These are phyloP conservation scores for Synanthedon tipuliformis DNA, from an alignment of 2,888 invertebrate species.

Conservation along the genomic window DNA sequence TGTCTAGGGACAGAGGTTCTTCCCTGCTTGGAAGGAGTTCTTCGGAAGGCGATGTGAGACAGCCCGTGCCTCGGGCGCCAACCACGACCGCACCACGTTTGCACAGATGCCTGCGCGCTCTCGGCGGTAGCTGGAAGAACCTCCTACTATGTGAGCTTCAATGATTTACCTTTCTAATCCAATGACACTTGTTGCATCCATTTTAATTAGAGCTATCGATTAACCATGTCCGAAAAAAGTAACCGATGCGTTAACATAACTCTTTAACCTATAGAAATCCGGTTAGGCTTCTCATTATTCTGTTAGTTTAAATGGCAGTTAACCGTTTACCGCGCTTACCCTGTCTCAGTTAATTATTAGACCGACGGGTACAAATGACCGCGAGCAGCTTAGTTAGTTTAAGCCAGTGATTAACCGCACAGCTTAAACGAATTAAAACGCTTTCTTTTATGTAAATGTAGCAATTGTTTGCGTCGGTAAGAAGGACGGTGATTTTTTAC, in stretches of 20 bases:
- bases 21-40: constrained; percentile 74
- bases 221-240: constrained; percentile 31
- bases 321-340: constrained; percentile 41
- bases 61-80: constrained; percentile 43
- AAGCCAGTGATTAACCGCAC: constrained; percentile 50
- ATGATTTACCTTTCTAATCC: constrained; percentile 14
- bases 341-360: constrained; percentile 52
- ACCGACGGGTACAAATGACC: constrained; percentile 60
- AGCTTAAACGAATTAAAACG: constrained; percentile 55
- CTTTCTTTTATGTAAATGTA: constrained; percentile 62
- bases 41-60: constrained; percentile 77
- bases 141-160: constrained; percentile 79
- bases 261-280: constrained; percentile 42
- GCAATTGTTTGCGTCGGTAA: constrained; percentile 35
- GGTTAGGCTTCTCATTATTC: constrained; percentile 41
- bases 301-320: constrained; percentile 49
- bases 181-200: neutral
- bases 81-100: constrained; percentile 51
- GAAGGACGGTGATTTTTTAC: neutral
- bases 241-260: constrained; percentile 30
- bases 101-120: constrained; percentile 79
- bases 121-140: constrained; percentile 85
- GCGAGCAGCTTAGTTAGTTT: constrained; percentile 40
- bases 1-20: constrained; percentile 62
- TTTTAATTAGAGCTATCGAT: constrained; percentile 29